phyloP scores from a whole-genome alignment of 2,888 invertebrate species.

The Alloplasta piceator region DNA sequence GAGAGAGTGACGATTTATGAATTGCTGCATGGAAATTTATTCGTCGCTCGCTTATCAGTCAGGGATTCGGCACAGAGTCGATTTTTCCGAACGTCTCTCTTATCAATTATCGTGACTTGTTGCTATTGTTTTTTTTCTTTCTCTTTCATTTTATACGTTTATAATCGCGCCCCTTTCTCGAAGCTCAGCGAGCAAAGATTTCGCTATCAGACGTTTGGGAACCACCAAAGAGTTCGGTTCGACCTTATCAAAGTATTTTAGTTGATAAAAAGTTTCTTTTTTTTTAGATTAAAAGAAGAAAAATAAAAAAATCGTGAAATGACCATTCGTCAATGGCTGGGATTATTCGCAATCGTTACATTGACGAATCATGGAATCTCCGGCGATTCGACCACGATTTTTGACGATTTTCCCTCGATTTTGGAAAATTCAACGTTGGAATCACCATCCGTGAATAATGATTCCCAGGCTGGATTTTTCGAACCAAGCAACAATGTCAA shows the following conservation, averaged over 20 bases:
- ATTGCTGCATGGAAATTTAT: background rate
- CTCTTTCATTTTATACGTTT: background rate
- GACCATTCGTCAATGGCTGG: slow-evolving; percentile 10
- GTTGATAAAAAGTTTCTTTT: background rate
- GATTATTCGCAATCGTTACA: slow-evolving; percentile 10
- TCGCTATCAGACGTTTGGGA: slow-evolving; percentile 17
- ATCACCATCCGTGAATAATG: background rate
- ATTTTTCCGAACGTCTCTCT: background rate
- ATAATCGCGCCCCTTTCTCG: background rate
- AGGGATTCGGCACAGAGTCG: background rate
- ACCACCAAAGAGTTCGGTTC: slow-evolving; percentile 21
- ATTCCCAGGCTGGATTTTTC: background rate
- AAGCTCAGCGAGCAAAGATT: slow-evolving; percentile 8
- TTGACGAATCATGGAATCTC: slow-evolving; percentile 3
- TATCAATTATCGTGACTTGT: slow-evolving; percentile 1
- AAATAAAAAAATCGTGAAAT: background rate
- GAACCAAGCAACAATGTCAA: background rate
- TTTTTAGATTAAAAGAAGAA: too few species aligned
- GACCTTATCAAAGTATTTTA: too few species aligned
- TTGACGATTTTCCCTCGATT: background rate
- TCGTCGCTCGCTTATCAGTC: background rate
- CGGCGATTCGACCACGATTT: background rate
- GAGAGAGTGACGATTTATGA: slow-evolving; percentile 2
- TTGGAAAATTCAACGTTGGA: background rate
- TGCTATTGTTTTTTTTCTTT: background rate